Conservation (phyloP, 2,113 vertebrate species). For the Bos indicus region DNA sequence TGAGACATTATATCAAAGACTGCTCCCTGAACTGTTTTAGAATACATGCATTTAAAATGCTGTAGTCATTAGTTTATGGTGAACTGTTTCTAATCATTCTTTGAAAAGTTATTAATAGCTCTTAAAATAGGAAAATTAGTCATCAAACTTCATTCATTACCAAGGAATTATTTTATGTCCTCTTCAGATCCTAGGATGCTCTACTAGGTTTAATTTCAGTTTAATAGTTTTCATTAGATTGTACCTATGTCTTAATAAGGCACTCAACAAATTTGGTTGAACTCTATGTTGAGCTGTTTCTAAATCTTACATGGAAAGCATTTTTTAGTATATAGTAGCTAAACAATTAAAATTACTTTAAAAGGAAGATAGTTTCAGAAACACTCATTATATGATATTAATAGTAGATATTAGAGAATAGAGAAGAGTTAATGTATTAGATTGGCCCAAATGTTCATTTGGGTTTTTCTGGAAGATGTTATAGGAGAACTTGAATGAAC, state of each 20-base stretch:
- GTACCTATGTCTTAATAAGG: not conserved
- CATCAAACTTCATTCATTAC: not conserved
- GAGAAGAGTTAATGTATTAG: not conserved
- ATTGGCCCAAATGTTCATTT: not conserved
- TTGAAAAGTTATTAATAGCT: not conserved
- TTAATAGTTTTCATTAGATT: not conserved
- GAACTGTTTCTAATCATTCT: not conserved
- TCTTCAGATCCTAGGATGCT: not conserved
- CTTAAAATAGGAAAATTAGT: slow-evolving; percentile 9
- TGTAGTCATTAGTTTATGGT: not conserved
- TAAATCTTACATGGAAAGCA: not conserved
- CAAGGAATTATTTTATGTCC: not conserved
- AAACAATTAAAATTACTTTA: not conserved
- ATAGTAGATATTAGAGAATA: not conserved
- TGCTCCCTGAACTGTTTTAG: not conserved
- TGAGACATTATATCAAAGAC: not conserved
- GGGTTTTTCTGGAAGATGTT: not conserved
- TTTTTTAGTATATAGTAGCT: not conserved
- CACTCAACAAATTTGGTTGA: not conserved
- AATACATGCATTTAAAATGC: not conserved
- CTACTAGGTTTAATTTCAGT: not conserved
- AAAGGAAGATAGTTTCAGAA: not conserved
- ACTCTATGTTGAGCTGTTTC: not conserved
- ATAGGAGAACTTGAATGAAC: not conserved
- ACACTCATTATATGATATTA: not conserved